A percentile compares a stretch with the other conserved stretches of the same genome.
Conservation (phyloP, 2,888 invertebrate species). For the Odontothrips loti region DNA sequence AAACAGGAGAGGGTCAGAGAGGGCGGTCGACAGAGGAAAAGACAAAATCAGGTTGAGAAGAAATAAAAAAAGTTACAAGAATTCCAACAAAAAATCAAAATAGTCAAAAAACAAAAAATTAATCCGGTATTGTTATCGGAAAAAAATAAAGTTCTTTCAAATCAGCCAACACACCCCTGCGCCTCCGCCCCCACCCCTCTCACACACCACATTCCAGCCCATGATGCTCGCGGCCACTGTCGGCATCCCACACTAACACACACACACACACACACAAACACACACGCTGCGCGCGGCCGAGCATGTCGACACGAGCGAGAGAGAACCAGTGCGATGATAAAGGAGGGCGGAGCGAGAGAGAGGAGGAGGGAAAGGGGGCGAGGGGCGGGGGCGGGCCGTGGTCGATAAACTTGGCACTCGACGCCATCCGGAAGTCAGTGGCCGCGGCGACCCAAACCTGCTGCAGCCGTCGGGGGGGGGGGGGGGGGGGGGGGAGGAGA, state of each 20-base stretch:
- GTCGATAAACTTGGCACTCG: too few relatives aligned
- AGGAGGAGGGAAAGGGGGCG: not conserved
- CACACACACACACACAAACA: slow-evolving; percentile 52
- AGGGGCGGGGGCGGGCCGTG: slow-evolving; percentile 47
- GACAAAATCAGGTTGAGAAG: not conserved
- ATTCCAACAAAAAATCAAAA: too few relatives aligned
- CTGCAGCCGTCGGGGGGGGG: too few relatives aligned
- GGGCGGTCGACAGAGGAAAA: not conserved
- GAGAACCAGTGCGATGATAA: not conserved
- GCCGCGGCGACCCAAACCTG: too few relatives aligned
- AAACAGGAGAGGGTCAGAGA: not conserved
- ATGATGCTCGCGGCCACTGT: slow-evolving; percentile 21
- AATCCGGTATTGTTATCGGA: too few relatives aligned
- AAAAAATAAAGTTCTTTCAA: too few relatives aligned
- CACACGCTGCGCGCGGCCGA: not conserved
- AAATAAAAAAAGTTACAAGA: too few relatives aligned
- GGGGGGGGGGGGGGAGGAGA: too few relatives aligned
- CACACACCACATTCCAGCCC: too few relatives aligned
- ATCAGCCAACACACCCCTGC: not conserved
- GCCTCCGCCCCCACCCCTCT: not conserved
- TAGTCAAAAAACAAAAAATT: too few relatives aligned
- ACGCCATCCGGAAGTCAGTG: too few relatives aligned
- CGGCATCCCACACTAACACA: slow-evolving; percentile 32
- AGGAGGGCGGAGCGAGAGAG: too few relatives aligned
- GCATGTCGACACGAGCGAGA: not conserved